Base-by-base conservation (phyloP, 2,797 vertebrate genomes). In the Chromis chromis region DNA sequence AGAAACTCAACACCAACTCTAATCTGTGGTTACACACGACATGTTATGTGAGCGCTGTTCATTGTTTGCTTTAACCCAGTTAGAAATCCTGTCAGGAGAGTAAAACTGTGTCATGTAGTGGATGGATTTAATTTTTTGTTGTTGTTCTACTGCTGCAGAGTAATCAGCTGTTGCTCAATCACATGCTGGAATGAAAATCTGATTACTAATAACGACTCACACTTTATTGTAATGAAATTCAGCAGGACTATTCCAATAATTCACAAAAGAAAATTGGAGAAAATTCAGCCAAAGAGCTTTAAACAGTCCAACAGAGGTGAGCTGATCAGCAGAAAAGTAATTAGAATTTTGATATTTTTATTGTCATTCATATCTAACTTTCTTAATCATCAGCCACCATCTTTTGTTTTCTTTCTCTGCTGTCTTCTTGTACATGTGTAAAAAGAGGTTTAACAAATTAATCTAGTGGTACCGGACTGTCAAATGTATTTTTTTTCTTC, bases 1-100 rank as follows among this genome's bases (percentile, higher is more conserved):
- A 62, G 58, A 36, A 7, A 49, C 27, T 52, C 56, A 52, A 64
- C 4, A 28, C 8, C 1, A 1, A 1, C 16, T 55, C 39, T 19
- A 5, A 3, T 54, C 14, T 48, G 19, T 14, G 4, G 22, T 39
- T 27, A 25, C 42, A 65, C 33, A 36, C 33, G 10, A 59, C 31
- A 5, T 17, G 16, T 17, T 42, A 42, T 16, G 13, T 3, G 42
- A 46, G 44, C 13, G 3, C 36, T 31, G 46, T 13, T 40, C 57
- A 52, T 60, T 71, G 50, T 62, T 70, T n/a, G 8, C 11, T 44
- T 59, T n/a, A 25, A 22, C 36, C 49, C 33, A n/a, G 3, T 62
- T 62, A 60, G 21, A 74, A 8, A n/a, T 25, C 33, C 22, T 33
- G 4, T 33, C 48, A 22, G 33, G n/a, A 21, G n/a, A 16, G 44